phyloP scores from a whole-genome alignment of 2,888 invertebrate species.

The Dolichomitus sp. region DNA sequence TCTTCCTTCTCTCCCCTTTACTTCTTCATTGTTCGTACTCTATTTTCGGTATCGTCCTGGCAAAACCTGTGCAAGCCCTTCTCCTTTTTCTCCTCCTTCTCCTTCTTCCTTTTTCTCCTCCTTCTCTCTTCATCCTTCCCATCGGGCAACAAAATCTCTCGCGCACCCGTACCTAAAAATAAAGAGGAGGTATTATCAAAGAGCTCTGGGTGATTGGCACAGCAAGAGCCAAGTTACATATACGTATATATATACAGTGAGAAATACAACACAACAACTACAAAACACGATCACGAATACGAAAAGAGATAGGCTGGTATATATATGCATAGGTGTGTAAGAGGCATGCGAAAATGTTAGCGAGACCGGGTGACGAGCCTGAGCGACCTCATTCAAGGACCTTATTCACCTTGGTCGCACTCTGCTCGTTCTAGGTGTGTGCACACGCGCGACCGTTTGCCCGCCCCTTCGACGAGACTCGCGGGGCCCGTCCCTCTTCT shows the following conservation, averaged over 20 bases:
- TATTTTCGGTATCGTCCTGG: slow-evolving; percentile 79
- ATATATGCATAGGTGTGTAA: not conserved
- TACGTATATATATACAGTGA: slow-evolving; percentile 1
- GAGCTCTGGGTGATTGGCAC: slow-evolving; percentile 44
- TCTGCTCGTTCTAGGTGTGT: slow-evolving; percentile 45
- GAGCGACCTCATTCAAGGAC: slow-evolving; percentile 58
- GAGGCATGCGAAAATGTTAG: slow-evolving; percentile 56
- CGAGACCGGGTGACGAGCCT: slow-evolving; percentile 33
- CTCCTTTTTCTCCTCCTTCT: slow-evolving; percentile 6
- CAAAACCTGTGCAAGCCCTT: slow-evolving; percentile 48
- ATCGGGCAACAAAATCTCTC: slow-evolving; percentile 32
- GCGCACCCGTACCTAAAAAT: slow-evolving; percentile 4
- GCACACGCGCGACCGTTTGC: slow-evolving; percentile 62
- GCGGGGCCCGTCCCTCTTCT: slow-evolving; percentile 46
- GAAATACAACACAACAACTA: slow-evolving; percentile 27
- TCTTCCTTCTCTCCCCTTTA: not conserved
- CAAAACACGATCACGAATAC: slow-evolving; percentile 39
- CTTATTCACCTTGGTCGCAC: slow-evolving; percentile 58
- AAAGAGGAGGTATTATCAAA: slow-evolving; percentile 41
- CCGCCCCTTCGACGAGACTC: slow-evolving; percentile 43
- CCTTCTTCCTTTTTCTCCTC: not conserved
- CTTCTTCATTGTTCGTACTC: slow-evolving; percentile 78
- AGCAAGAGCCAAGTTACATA: slow-evolving; percentile 24
- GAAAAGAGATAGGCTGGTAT: slow-evolving; percentile 33
- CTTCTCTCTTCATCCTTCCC: not conserved